A percentile compares a stretch with the other conserved stretches of the same genome.
Evolutionary conservation across 2,113 vertebrate species (phyloP).

Genomic region (Gulo gulo): DNA sequence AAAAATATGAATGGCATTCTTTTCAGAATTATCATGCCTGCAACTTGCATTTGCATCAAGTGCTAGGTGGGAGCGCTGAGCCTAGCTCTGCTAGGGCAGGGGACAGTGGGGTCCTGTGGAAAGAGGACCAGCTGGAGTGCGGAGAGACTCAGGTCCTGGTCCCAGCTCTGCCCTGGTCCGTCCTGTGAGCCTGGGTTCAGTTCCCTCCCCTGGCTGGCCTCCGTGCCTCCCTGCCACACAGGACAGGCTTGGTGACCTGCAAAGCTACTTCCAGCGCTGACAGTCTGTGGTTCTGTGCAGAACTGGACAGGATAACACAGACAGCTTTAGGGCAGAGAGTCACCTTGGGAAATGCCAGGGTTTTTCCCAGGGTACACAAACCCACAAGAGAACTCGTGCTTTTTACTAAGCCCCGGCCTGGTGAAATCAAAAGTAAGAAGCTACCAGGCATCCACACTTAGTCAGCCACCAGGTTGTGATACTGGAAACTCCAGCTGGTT

Average conservation of each 20-base stretch:
- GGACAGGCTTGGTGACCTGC: background rate
- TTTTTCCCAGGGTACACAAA: background rate
- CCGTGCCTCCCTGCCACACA: background rate
- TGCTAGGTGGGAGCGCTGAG: background rate
- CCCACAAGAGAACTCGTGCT: background rate
- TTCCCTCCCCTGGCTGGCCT: background rate
- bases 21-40: background rate
- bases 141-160: too few relatives aligned
- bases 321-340: background rate
- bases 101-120: background rate
- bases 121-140: background rate
- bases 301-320: background rate
- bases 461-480: background rate
- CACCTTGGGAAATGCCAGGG: slow-evolving; percentile 23
- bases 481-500: slow-evolving; percentile 31
- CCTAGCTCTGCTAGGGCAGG: background rate
- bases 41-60: background rate
- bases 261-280: background rate
- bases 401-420: background rate
- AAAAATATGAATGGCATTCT: background rate
- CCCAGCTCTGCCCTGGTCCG: background rate
- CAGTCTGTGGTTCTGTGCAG: background rate
- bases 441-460: background rate
- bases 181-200: background rate
- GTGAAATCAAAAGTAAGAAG: slow-evolving; percentile 26